Evolutionary conservation across 1,140 invertebrate genomes (phyloP), one percentile per base, ranked within the genome.

Genomic region (Hypothenemus hampei): DNA sequence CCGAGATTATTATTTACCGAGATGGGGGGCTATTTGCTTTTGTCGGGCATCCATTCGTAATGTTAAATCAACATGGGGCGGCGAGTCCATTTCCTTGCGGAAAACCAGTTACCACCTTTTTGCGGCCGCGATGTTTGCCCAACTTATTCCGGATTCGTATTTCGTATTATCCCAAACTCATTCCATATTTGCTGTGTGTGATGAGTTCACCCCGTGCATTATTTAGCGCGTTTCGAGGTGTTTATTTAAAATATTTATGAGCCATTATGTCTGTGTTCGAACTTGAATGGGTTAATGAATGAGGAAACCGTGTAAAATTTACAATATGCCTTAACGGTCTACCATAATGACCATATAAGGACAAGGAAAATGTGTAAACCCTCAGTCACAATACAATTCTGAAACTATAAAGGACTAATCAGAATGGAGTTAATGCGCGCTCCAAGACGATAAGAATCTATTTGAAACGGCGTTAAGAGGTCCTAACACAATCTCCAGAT

Each of bases 1-100:
- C 64, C 57, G 63, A 67, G 65, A 69, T 69, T 69, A 66, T 66
- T 69, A 69, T 69, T 69, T 69, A 63, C 64, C 63, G 55, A 67
- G 65, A 67, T 29, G 39, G 39, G 64, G 65, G 61, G 51, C 63
- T 61, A 61, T 65, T 65, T 64, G 54, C 58, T 62, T 59, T 62
- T 62, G 65, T 62, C 65, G 63, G 57, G 52, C 63, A 66, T 69
- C 63, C 66, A 68, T 69, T 68, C 61, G 60, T 69, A 69, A 69
- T 67, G 63, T 62, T 69, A 62, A 65, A 65, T 68, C 60, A 69
- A 69, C 67, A 68, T 29, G 7, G 41, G 33, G 54, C 43, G 50
- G 20, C 31, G 35, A 45, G 19, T 55, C 44, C 44, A 45, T 47
- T 51, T 56, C 41, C 48, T 60, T 46, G 52, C 43, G 29, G 46